phyloP scores from a whole-genome alignment of 2,888 invertebrate genomes.

The Leptinotarsa peninsularis region DNA sequence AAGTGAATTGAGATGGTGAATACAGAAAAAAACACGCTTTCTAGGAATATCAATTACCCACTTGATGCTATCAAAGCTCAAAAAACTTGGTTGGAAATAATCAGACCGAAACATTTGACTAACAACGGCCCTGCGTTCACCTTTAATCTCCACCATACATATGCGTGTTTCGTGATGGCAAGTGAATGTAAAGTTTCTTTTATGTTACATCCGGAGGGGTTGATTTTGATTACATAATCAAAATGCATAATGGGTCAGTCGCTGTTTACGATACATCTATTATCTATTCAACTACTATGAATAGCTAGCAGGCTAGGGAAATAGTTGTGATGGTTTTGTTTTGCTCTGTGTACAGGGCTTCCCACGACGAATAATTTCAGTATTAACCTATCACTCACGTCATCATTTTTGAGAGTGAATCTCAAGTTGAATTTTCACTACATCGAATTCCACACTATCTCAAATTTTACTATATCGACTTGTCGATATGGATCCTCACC shows the following conservation, averaged over 20 bases:
- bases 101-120: conserved; percentile 5
- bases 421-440: no score
- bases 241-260: conserved; percentile 21
- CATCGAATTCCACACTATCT: no score
- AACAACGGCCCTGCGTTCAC: conserved; percentile 14
- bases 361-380: no score
- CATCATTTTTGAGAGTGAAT: no score
- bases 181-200: conserved; percentile 26
- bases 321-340: not conserved
- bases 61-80: not conserved
- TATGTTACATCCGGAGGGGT: conserved; percentile 29
- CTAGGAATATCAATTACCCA: not conserved
- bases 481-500: no score
- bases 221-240: conserved; percentile 25
- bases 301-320: not conserved
- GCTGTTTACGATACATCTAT: conserved; percentile 20
- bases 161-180: conserved; percentile 22
- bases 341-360: not conserved
- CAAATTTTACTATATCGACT: no score
- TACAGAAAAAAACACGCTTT: not conserved
- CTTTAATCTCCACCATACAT: conserved; percentile 13
- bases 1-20: no score
- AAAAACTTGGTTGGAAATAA: not conserved
- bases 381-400: no score
- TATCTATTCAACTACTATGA: conserved; percentile 12